These are phyloP conservation scores for Phenganax stokvisi DNA, from an alignment of 92 coral and sea anemone species.

Conservation along the genomic window DNA sequence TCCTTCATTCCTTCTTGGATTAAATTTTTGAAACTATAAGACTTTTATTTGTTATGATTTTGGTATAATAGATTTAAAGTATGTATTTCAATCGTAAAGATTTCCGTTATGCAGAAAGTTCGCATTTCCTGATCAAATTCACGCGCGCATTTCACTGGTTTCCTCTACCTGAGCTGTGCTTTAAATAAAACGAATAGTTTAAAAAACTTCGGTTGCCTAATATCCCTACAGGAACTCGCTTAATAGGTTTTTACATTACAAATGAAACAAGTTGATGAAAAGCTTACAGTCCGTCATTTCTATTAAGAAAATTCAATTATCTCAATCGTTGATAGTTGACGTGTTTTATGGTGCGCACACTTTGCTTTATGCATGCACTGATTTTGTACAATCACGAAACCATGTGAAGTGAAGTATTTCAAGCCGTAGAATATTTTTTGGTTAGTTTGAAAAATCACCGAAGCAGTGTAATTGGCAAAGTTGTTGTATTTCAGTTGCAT, in stretches of 20 bases:
- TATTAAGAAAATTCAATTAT: constrained; percentile 31
- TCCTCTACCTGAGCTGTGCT: not conserved
- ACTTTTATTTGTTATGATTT: too few species aligned
- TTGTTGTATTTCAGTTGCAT: too few species aligned
- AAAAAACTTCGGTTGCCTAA: constrained; percentile 9
- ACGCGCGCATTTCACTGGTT: not conserved
- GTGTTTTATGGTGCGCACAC: not conserved
- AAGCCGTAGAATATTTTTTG: not conserved
- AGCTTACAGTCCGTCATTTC: constrained; percentile 12
- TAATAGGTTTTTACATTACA: constrained; percentile 24
- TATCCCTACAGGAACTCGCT: constrained; percentile 17
- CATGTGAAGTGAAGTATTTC: not conserved
- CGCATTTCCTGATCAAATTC: constrained; percentile 2
- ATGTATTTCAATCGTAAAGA: too few species aligned
- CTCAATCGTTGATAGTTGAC: constrained; percentile 2
- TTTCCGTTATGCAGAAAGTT: not conserved
- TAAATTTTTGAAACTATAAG: too few species aligned
- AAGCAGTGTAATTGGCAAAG: not conserved
- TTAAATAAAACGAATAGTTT: not conserved
- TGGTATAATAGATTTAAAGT: too few species aligned
- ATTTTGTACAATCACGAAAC: not conserved
- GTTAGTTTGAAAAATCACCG: not conserved
- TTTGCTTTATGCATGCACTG: not conserved
- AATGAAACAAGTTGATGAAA: constrained; percentile 31
- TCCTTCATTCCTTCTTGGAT: too few species aligned